Conservation (phyloP, 2,797 vertebrate genomes). For the Spinibarbus caldwelli region DNA sequence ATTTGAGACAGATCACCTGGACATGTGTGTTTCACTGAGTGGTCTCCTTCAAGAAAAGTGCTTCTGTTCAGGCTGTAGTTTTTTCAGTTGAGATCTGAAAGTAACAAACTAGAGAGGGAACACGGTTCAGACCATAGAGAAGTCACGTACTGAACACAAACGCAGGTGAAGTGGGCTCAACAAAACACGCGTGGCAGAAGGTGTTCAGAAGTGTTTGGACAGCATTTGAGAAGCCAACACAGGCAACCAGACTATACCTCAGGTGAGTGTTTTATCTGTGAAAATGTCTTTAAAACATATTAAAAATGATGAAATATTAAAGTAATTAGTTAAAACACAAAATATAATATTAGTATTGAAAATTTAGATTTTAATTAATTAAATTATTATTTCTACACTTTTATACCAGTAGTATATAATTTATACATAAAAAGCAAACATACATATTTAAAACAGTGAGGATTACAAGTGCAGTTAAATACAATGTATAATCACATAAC, state of each 20-base stretch:
- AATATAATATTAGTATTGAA: not conserved
- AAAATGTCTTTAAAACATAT: not conserved
- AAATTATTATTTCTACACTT: not conserved
- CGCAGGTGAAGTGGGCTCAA: not conserved
- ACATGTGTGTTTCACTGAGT: not conserved
- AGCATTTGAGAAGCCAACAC: conserved; percentile 12
- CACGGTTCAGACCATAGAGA: not conserved
- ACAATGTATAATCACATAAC: not conserved
- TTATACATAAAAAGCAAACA: not conserved
- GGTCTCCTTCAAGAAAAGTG: not conserved
- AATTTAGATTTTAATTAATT: not conserved
- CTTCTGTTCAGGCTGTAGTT: not conserved
- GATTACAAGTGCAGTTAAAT: not conserved
- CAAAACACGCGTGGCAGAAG: not conserved
- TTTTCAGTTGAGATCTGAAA: not conserved
- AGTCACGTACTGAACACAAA: not conserved
- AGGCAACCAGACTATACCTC: not conserved
- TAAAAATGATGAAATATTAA: not conserved
- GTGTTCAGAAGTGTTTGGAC: not conserved
- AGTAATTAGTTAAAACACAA: not conserved
- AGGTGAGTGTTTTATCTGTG: conserved; percentile 24
- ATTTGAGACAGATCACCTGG: not conserved
- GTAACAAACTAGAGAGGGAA: not conserved
- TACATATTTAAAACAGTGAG: not conserved
- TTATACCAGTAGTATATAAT: not conserved